A percentile compares a stretch with the other conserved stretches of the same genome.
These are phyloP conservation scores for Pelusios castaneus DNA, from an alignment of 2,113 vertebrate species.

Conservation along the genomic window DNA sequence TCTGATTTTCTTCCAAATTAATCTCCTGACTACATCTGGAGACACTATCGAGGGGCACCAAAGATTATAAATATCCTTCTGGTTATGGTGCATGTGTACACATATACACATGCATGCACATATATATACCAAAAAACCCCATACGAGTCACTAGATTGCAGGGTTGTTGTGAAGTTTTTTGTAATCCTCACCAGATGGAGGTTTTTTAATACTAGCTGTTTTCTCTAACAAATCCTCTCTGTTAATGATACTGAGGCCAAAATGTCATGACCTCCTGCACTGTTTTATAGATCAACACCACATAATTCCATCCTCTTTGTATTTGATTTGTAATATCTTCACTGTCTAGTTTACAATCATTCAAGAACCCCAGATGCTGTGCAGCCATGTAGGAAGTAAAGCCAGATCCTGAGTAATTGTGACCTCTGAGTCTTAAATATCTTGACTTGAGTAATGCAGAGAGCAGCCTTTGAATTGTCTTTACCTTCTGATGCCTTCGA, in stretches of 20 bases:
- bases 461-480: neutral
- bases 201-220: neutral
- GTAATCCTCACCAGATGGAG: neutral
- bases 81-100: neutral
- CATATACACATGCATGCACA: fast-evolving
- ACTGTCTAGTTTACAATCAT: neutral
- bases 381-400: neutral
- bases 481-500: neutral
- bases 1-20: constrained; percentile 20
- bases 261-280: neutral
- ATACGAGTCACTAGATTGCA: neutral
- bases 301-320: neutral
- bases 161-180: neutral
- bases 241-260: neutral
- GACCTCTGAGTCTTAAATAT: neutral
- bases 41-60: neutral
- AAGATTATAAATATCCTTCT: neutral
- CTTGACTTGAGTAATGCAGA: neutral
- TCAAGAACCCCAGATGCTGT: neutral
- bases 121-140: neutral
- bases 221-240: neutral
- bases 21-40: neutral
- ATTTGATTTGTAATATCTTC: neutral
- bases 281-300: neutral
- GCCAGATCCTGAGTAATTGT: neutral